Base-by-base conservation (phyloP, 2,888 invertebrate genomes). In the Hyppa rectilinea region DNA sequence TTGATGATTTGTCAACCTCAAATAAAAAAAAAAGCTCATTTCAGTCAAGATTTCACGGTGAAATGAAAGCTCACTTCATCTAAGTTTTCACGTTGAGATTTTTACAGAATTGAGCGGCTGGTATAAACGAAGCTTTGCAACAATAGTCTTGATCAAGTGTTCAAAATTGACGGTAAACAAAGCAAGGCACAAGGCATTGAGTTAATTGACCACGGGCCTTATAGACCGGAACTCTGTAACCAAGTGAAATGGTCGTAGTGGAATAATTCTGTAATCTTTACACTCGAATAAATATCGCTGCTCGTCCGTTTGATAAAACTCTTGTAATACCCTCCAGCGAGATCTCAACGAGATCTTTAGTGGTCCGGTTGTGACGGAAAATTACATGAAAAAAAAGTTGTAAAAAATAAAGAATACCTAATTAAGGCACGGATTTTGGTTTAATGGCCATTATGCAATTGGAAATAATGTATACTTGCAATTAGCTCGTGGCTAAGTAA, bases 191-290 rank as follows among this genome's bases (percentile, higher is more conserved):
- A 34, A 38, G 38, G 29, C 20, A 9, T 14, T 20, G 29, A 66
- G 34, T 43, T 36, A 43, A 65, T 65, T 53, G 47, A 65, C 47
- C 20, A 23, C 29, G 20, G 17, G 4, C 7, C 26, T 31, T 14
- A 49, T 49, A 43, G 20, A 23, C 53, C 63, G 52, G 52, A 73
- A 49, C 43, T 10, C 26, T 0, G 40, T 29, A 76, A 76, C 69
- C 47, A 49, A 76, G 23, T 10, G 40, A 47, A 73, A 53, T 58
- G 5, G 76, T 73, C 68, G 40, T 14, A 47, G 40, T 53, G 40
- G 76, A 73, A 73, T 69, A 76, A 73, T 47, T 47, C 9, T 29
- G 45, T 76, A 59, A 73, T 73, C 73, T 73, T 73, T 59, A 68
- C 69, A 53, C 69, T 59, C 20, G 58, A 76, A 40, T 76, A 59